A percentile compares a stretch with the other conserved stretches of the same genome.
Conservation (phyloP, 2,113 vertebrate genomes). For the Tragelaphus imberbis region DNA sequence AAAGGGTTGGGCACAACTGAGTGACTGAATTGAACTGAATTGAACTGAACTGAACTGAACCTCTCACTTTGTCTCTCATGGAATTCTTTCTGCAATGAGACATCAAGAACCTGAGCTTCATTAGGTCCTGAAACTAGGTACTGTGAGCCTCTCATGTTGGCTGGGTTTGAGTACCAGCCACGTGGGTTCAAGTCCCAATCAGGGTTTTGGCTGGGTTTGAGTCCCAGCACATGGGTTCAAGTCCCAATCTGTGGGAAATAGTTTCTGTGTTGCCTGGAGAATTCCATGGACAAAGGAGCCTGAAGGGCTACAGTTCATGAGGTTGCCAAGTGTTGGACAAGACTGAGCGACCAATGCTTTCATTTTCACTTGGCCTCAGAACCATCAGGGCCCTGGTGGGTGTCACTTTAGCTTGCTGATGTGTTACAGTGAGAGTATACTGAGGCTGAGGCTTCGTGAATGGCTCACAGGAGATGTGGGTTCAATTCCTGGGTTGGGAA, state of each 20-base stretch:
- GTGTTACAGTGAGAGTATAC: background rate
- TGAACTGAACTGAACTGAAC: too few species aligned
- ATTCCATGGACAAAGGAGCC: background rate
- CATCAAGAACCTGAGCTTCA: background rate
- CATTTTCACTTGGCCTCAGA: background rate
- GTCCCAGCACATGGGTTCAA: background rate
- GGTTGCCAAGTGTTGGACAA: background rate
- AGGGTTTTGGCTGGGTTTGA: background rate
- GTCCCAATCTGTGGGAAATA: background rate
- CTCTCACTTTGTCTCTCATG: background rate
- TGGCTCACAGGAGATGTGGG: background rate
- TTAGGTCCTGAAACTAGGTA: background rate
- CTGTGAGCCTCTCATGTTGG: background rate
- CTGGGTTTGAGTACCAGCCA: background rate
- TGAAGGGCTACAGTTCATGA: background rate
- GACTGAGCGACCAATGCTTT: background rate
- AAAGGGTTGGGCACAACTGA: too few species aligned
- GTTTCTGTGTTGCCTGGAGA: background rate
- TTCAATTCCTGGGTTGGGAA: background rate
- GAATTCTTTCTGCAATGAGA: background rate
- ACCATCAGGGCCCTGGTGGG: background rate
- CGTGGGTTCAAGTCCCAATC: background rate
- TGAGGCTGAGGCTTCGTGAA: background rate
- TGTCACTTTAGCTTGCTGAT: background rate
- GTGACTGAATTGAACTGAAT: too few species aligned